A percentile compares a stretch with the other conserved stretches of the same genome.
These are phyloP conservation scores for Drosophila chauvacae DNA, from an alignment of 1,140 invertebrate species.

Conservation along the genomic window DNA sequence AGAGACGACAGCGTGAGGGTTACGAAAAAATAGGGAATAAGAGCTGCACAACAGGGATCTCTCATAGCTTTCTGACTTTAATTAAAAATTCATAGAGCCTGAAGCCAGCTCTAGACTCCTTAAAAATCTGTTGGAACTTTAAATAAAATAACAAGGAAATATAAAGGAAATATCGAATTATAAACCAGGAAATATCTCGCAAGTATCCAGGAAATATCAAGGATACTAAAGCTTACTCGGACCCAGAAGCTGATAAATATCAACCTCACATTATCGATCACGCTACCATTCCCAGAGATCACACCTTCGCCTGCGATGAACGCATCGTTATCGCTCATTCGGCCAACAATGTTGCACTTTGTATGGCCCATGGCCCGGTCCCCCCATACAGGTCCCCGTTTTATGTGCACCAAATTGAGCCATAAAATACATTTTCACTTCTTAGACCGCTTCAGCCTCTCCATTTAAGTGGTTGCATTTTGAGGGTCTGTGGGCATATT, in stretches of 20 bases:
- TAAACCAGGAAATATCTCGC: no score
- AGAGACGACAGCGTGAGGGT: constrained; percentile 30
- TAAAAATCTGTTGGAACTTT: neutral
- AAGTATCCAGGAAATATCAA: neutral
- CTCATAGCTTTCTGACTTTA: no score
- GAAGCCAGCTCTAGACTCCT: no score
- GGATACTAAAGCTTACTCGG: neutral
- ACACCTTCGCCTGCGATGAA: constrained; percentile 51
- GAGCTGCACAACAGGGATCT: no score
- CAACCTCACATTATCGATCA: constrained; percentile 4
- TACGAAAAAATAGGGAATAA: neutral
- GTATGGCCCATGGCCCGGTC: constrained; percentile 31
- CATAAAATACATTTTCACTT: constrained; percentile 79
- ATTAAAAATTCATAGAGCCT: no score
- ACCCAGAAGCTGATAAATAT: neutral
- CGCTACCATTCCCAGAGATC: constrained; percentile 34
- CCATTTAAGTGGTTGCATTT: constrained; percentile 65
- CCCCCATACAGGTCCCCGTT: constrained; percentile 49
- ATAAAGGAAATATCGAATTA: no score
- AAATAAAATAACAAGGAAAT: neutral
- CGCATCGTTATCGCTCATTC: constrained; percentile 26
- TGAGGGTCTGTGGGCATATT: constrained; percentile 47
- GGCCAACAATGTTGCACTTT: constrained; percentile 73
- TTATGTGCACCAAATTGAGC: constrained; percentile 81
- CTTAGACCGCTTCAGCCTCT: constrained; percentile 16